Evolutionary conservation across 2,113 vertebrate species (phyloP).

Genomic region (Rafetus swinhoei): DNA sequence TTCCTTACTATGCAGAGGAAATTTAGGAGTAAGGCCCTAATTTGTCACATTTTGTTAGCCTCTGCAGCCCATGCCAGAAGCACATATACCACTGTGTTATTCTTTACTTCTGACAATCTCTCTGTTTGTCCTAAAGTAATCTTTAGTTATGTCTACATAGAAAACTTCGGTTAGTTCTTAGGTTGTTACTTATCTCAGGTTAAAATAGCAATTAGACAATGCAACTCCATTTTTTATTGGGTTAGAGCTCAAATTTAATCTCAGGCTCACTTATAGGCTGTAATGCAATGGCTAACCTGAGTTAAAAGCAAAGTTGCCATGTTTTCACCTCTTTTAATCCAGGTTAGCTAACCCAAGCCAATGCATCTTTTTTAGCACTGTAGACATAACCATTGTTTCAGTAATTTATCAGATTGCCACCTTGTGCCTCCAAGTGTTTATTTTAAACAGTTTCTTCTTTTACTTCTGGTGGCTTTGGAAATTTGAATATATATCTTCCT

Average conservation of each 20-base stretch:
- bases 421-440: neutral
- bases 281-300: neutral
- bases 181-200: neutral
- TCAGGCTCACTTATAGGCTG: neutral
- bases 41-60: neutral
- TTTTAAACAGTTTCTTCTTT: neutral
- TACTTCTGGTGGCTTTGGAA: neutral
- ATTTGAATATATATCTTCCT: neutral
- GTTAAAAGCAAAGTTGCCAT: neutral
- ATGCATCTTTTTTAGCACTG: neutral
- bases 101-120: neutral
- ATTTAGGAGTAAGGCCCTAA: neutral
- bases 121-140: neutral
- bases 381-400: neutral
- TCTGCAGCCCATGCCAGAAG: neutral
- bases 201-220: neutral
- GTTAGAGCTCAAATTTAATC: neutral
- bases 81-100: accelerated
- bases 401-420: neutral
- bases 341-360: neutral
- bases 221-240: neutral
- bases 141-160: neutral
- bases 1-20: neutral
- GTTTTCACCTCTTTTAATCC: neutral
- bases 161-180: neutral